Base-by-base conservation (phyloP, 2,888 invertebrate genomes). In the Acanthococcus lagerstroemiae region DNA sequence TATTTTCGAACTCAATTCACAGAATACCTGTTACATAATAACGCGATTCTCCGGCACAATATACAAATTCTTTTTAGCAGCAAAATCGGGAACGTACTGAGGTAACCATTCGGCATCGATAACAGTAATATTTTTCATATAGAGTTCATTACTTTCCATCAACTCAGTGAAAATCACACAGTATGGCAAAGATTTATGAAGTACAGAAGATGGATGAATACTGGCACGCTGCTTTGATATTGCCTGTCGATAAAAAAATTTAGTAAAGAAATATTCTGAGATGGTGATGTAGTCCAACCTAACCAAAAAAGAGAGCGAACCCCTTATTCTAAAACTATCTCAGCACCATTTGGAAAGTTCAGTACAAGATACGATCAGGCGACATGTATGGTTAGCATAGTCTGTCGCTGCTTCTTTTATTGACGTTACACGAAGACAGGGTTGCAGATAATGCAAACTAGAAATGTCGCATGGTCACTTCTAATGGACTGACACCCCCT, bases 161-260 rank as follows among this genome's bases (percentile, higher is more conserved):
- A 95, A 81, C 78, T 95, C 95, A 0, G 88, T 86, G 77, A 87
- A 95, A 58, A 91, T 74, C 0, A 95, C 81, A 68, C 85, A 82
- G 21, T 83, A 83, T 5, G 90, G 86, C 67, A 86, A 85, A 67
- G 82, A 80, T 54, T 84, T 81, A 74, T 79, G 79, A 55, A 95
- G 78, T 26, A 83, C 83, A 55, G 90, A 88, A 44, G 88, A 87
- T 0, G 95, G 95, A 79, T 95, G 95, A 72, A 95, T 85, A 68
- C 81, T 78, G 9, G 91, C 90, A 48, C 81, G 81, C 78, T 85
- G 83, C 70, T 83, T 78, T 65, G 81, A 81, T 55, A 79, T 79
- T 68, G 85, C 72, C 84, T 85, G 74, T 21, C 78, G 76, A n/a
- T n/a, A n/a, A n/a, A n/a, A n/a, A n/a, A n/a, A n/a, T n/a, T n/a